Base-by-base conservation (phyloP, 2,797 vertebrate species). In the Takifugu ocellatus region DNA sequence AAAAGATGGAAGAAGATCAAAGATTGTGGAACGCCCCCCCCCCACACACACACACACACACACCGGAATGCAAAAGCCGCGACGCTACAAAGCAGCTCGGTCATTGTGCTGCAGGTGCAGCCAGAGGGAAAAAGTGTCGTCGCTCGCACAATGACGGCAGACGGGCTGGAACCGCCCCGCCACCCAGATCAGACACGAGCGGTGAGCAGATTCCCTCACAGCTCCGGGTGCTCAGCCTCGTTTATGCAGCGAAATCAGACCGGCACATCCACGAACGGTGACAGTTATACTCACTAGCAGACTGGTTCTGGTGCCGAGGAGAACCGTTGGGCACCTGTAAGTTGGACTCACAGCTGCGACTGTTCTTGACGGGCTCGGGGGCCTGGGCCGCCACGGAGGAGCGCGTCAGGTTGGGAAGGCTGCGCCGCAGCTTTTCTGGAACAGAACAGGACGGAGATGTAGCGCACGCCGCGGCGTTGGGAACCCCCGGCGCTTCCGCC, bases 391-490 rank as follows among this genome's bases (percentile, higher is more conserved):
- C 71, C 2, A 49, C 54, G 0, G 84, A 77, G 25, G 94, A 89
- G 72, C 95, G 95, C 1, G 95, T 94, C 63, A 99, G 91, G 90
- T 99, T 99, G 83, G 97, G 96, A 91, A 99, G 96, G 94, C 96
- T 98, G 60, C 96, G 94, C 52, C 96, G 93, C 83, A 99, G 79
- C 83, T 99, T 98, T 87, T 99, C 97, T 99, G 74, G 33, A 77
- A 53, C 2, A 25, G 11, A 42, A 29, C n/a, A 48, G 5, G 36
- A 39, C 1, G 39, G 14, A n/a, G 10, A 42, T 42, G 66, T 7
- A 70, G 39, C 31, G 33, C 6, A 11, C 1, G 11, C 7, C 2
- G 36, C 2, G 15, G 21, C 6, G 7, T 5, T 12, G 4, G 3
- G 3, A 2, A 43, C 2, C 0, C 0, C 15, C 16, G 5, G 44